phyloP scores from a whole-genome alignment of 2,113 vertebrate species.

The Diphyllodes magnificus region DNA sequence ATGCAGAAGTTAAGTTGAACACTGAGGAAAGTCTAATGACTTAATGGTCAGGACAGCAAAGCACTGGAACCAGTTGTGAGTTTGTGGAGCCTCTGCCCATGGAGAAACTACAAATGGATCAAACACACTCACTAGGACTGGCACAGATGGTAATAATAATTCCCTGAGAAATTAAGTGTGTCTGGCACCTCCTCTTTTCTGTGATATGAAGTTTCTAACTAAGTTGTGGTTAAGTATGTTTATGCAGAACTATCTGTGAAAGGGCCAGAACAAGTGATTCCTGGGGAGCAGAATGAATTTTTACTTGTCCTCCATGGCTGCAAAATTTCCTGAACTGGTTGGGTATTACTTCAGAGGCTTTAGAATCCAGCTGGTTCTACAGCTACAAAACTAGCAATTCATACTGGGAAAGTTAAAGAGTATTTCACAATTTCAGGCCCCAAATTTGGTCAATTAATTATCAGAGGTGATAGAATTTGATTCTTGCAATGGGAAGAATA shows the following conservation, averaged over 20 bases:
- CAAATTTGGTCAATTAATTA: not conserved
- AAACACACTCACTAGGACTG: fast-evolving
- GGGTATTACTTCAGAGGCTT: not conserved
- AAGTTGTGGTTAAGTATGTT: not conserved
- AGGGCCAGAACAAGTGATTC: not conserved
- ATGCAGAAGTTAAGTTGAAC: not conserved
- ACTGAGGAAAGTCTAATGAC: not conserved
- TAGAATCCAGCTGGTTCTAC: not conserved
- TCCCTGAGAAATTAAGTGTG: not conserved
- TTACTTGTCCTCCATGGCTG: not conserved
- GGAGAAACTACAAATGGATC: not conserved
- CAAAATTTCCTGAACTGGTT: not conserved
- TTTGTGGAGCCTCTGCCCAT: not conserved
- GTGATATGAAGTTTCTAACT: not conserved
- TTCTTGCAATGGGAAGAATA: not conserved
- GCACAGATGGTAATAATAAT: not conserved
- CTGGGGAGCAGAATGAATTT: not conserved
- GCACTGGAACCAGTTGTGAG: not conserved
- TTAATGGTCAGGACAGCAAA: not conserved
- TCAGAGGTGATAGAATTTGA: not conserved
- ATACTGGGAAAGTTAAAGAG: not conserved
- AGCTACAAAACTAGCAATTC: not conserved
- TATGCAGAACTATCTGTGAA: not conserved
- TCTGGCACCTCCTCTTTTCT: not conserved
- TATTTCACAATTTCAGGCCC: not conserved